These are phyloP conservation scores for Hypomecis punctinalis DNA, from an alignment of 2,888 invertebrate genomes.

Conservation along the genomic window DNA sequence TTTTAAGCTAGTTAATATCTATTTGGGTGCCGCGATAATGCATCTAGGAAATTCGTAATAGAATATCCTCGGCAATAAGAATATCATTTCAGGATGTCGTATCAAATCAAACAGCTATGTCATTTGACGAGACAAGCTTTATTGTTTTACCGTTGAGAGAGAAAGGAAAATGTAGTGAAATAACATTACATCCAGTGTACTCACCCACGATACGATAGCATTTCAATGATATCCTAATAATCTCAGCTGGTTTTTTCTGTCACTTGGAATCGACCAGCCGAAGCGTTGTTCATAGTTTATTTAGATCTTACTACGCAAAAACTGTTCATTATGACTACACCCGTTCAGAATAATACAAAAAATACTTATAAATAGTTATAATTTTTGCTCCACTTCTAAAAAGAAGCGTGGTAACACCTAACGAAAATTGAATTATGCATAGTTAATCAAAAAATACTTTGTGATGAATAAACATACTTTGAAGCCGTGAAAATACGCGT, in stretches of 20 bases:
- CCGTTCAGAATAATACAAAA: no score
- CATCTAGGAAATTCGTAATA: background rate
- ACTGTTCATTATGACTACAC: no score
- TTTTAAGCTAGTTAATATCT: no score
- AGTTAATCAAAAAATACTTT: background rate
- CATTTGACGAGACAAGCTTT: conserved; percentile 19
- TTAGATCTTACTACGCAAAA: no score
- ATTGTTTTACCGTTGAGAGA: conserved; percentile 3
- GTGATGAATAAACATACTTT: conserved; percentile 5
- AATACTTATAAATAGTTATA: background rate
- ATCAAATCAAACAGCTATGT: conserved; percentile 16
- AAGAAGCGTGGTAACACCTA: background rate
- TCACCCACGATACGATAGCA: no score
- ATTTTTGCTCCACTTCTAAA: no score
- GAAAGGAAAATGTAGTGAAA: background rate
- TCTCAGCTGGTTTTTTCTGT: no score
- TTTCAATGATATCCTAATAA: no score
- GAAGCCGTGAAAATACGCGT: conserved; percentile 1
- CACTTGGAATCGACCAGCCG: no score
- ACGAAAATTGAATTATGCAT: background rate
- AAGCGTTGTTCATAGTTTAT: no score
- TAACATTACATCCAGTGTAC: background rate
- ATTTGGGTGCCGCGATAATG: background rate
- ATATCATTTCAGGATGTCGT: conserved; percentile 9
- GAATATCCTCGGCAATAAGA: conserved; percentile 3